Percentiles rank a stretch among this genome's conserved stretches.
phyloP scores from a whole-genome alignment of 1,140 invertebrate genomes.

The Aphelinus atriplicis region DNA sequence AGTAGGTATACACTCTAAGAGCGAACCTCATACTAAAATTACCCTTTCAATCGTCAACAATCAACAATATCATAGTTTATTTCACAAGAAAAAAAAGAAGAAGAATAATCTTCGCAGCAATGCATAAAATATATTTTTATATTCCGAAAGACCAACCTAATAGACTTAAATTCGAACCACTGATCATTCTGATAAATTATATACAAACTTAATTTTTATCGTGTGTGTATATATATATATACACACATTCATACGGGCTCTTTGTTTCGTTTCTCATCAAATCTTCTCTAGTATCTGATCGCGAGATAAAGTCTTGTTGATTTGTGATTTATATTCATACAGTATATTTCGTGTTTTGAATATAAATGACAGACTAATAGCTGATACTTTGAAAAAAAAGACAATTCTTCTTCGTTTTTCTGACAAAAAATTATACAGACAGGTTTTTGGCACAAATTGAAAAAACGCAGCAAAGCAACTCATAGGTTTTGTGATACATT shows the following conservation, averaged over 20 bases:
- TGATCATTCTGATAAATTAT: too few species aligned
- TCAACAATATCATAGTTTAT: constrained; percentile 24
- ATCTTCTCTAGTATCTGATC: too few species aligned
- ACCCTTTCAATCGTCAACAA: constrained; percentile 21
- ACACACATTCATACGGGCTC: background rate
- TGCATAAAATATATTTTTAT: too few species aligned
- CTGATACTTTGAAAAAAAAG: background rate
- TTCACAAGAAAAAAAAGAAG: constrained; percentile 13
- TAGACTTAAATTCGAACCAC: too few species aligned
- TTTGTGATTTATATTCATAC: too few species aligned
- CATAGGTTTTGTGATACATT: background rate
- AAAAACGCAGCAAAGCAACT: constrained; percentile 15
- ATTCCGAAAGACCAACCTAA: too few species aligned
- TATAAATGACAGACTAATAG: too few species aligned
- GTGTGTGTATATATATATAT: constrained; percentile 1
- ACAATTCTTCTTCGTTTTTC: background rate
- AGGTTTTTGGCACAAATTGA: constrained; percentile 29
- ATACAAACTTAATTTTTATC: too few species aligned
- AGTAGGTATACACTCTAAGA: constrained; percentile 1
- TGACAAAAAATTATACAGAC: constrained; percentile 7
- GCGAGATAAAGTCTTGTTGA: too few species aligned
- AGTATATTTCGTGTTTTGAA: too few species aligned
- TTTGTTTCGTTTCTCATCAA: too few species aligned
- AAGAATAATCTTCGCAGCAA: background rate
- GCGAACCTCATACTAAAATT: constrained; percentile 12